Conservation (phyloP, 2,888 invertebrate species). For the Cataglyphis rosenhaueri region DNA sequence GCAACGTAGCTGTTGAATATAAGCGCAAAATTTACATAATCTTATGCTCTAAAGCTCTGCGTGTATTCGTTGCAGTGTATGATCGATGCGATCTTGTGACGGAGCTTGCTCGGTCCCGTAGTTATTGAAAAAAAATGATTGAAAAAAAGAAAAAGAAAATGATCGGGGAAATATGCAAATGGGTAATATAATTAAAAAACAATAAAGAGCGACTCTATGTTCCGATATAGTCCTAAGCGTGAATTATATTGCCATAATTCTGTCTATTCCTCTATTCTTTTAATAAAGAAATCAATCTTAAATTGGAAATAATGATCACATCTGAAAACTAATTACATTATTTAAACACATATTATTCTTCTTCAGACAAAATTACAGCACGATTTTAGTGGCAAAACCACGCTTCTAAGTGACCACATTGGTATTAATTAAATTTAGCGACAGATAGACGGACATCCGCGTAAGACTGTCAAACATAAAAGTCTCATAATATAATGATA, state of each 20-base stretch:
- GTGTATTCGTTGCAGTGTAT: slow-evolving; percentile 17
- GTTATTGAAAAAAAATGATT: neutral
- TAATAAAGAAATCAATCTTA: neutral
- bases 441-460: neutral
- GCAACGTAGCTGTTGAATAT: slow-evolving; percentile 33
- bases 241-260: neutral
- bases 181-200: neutral
- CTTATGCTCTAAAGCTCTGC: slow-evolving; percentile 49
- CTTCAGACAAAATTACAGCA: neutral
- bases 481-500: neutral
- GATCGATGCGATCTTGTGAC: slow-evolving; percentile 7
- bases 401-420: slow-evolving; percentile 3
- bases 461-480: slow-evolving; percentile 2
- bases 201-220: neutral
- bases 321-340: neutral
- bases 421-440: slow-evolving; percentile 12
- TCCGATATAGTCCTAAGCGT: neutral
- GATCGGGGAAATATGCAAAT: neutral
- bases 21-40: slow-evolving; percentile 33
- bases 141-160: neutral
- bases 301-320: neutral
- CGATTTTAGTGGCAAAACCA: slow-evolving; percentile 5
- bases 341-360: neutral
- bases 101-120: slow-evolving; percentile 5
- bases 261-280: neutral